Conservation (phyloP, 2,888 invertebrate species). For the Morpho helenor region DNA sequence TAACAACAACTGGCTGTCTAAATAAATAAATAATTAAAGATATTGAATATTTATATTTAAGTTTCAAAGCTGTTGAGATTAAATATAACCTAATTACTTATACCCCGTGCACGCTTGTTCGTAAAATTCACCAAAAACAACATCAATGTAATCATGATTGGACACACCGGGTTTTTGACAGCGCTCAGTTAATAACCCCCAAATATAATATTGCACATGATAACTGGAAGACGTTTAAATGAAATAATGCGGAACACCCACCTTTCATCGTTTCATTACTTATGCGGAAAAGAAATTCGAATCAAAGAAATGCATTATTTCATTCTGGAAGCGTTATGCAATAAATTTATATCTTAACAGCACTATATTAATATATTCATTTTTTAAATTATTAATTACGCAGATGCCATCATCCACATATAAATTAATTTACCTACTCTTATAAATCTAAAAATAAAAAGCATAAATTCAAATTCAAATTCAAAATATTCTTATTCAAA, state of each 20-base stretch:
- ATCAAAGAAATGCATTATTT: slow-evolving; percentile 6
- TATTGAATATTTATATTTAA: too few species aligned
- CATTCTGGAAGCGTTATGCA: slow-evolving; percentile 4
- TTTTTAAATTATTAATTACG: too few species aligned
- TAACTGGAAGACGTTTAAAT: slow-evolving; percentile 44
- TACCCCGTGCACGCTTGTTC: not conserved
- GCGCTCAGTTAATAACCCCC: slow-evolving; percentile 47
- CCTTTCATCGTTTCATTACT: slow-evolving; percentile 36
- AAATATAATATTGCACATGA: slow-evolving; percentile 54
- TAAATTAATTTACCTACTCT: too few species aligned
- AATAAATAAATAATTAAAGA: too few species aligned
- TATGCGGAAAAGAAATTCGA: slow-evolving; percentile 10
- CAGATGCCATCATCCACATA: too few species aligned
- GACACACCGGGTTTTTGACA: slow-evolving; percentile 22
- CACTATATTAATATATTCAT: not conserved
- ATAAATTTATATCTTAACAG: not conserved
- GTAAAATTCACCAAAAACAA: slow-evolving; percentile 6
- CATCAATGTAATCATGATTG: slow-evolving; percentile 22
- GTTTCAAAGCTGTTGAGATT: too few species aligned
- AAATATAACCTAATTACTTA: too few species aligned
- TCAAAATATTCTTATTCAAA: too few species aligned
- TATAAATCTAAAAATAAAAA: too few species aligned
- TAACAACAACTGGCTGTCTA: too few species aligned
- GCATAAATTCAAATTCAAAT: too few species aligned
- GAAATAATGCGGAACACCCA: slow-evolving; percentile 44